Base-by-base conservation (phyloP, 92 coral and sea anemone species). In the Nematostella vectensis region DNA sequence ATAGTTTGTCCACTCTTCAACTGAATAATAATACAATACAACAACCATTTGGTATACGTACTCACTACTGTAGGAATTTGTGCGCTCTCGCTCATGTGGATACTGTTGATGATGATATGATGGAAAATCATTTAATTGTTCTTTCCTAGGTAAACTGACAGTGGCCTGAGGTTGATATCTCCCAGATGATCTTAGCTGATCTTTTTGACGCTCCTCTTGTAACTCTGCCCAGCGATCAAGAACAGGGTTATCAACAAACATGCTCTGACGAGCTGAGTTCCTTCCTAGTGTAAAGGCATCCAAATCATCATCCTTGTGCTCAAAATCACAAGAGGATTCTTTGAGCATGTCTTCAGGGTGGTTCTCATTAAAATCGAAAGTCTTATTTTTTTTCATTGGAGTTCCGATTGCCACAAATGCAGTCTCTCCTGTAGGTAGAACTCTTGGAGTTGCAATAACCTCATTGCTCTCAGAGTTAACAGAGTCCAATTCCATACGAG, bases 221-320 rank as follows among this genome's bases (percentile, higher is more conserved):
- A 80, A 63, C 43, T 85, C 95, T 0, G 95, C 95, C 95, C 95
- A 85, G 59, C 88, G 70, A 59, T 80, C 95, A 55, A 85, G 47
- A n/a, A 76, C 55, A 9, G 88, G 95, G 62, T 74, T 80, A 39
- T 85, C 95, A 12, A 67, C 55, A 71, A 85, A 85, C 95, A 85
- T 85, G 20, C 89, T 81, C 37, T 80, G 84, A 27, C 95, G 48
- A 1, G 83, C 50, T 2, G 69, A 59, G 36, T 80, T 80, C 9
- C 95, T 33, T 22, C 83, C 95, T 30, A 85, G 57, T 11, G 83
- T 69, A 62, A 85, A 85, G 2, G 59, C 60, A 10, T 71, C 88
- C 24, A 63, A 43, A 24, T 78, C 76, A 28, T 54, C 78, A 33
- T 80, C 76, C 25, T 20, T 37, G 24, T 40, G 62, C 25, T 75